Percentiles rank a stretch among this genome's conserved stretches.
These are phyloP conservation scores for Entomobrya proxima DNA, from an alignment of 2,888 invertebrate genomes.

Conservation along the genomic window DNA sequence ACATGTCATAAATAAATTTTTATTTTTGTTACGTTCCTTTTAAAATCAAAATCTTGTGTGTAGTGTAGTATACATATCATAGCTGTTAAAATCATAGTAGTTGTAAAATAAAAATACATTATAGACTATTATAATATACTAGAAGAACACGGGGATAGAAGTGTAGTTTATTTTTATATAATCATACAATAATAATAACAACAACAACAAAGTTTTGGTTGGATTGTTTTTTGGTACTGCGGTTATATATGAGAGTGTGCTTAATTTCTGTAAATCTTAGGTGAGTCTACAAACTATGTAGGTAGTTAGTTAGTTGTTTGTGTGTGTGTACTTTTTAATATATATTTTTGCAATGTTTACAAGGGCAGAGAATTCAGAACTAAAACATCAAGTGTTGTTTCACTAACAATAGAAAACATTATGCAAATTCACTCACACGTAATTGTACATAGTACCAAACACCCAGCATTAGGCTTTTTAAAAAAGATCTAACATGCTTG, in stretches of 20 bases:
- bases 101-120: not conserved
- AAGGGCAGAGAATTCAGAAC: conserved; percentile 9
- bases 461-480: not conserved
- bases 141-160: conserved; percentile 7
- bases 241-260: not conserved
- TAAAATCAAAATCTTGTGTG: not conserved
- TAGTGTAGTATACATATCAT: too few species aligned
- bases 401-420: not conserved
- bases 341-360: conserved; percentile 12
- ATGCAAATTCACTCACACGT: not conserved
- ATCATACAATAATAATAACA: not conserved
- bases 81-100: not conserved
- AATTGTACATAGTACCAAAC: not conserved
- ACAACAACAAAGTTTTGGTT: conserved; percentile 28
- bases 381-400: not conserved
- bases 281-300: not conserved
- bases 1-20: conserved; percentile 31
- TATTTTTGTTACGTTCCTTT: not conserved
- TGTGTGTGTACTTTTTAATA: not conserved
- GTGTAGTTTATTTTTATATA: not conserved
- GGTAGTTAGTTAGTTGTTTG: not conserved
- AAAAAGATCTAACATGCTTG: not conserved
- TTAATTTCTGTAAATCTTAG: not conserved
- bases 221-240: conserved; percentile 57
- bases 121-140: not conserved